A percentile compares a stretch with the other conserved stretches of the same genome.
These are phyloP conservation scores for Ochropleura leucogaster DNA, from an alignment of 2,888 invertebrate species.

Conservation along the genomic window DNA sequence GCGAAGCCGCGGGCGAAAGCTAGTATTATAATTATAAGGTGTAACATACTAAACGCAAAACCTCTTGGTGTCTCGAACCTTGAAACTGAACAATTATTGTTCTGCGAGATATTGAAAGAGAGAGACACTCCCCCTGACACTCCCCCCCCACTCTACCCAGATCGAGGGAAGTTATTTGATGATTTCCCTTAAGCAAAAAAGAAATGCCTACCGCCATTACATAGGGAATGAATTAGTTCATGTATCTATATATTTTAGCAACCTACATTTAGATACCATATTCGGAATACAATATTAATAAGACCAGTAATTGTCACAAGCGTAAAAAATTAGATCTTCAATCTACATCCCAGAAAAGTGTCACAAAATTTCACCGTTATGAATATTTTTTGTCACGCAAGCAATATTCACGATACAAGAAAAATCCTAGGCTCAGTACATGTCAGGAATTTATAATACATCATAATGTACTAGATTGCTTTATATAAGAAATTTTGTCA, in stretches of 20 bases:
- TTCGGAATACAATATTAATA: constrained; percentile 2
- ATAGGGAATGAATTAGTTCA: too few species aligned
- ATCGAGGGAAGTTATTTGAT: too few species aligned
- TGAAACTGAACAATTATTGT: too few species aligned
- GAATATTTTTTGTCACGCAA: constrained; percentile 31
- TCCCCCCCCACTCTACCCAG: too few species aligned
- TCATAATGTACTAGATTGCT: constrained; percentile 37
- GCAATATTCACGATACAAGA: constrained; percentile 26
- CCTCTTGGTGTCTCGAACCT: too few species aligned
- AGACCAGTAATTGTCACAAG: neutral
- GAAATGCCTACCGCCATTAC: too few species aligned
- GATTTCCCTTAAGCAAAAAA: too few species aligned
- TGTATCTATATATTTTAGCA: neutral
- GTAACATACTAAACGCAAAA: too few species aligned
- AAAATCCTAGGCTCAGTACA: constrained; percentile 21
- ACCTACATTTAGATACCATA: neutral
- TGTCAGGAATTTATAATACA: constrained; percentile 46
- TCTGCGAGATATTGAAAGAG: too few species aligned
- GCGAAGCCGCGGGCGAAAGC: too few species aligned
- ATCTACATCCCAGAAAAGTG: neutral
- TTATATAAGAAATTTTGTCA: constrained; percentile 29
- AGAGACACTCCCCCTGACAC: too few species aligned
- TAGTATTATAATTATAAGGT: too few species aligned
- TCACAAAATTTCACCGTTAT: neutral
- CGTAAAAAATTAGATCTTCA: neutral